Evolutionary conservation across 1,140 invertebrate genomes (phyloP).

Genomic region (Goniozus legneri): DNA sequence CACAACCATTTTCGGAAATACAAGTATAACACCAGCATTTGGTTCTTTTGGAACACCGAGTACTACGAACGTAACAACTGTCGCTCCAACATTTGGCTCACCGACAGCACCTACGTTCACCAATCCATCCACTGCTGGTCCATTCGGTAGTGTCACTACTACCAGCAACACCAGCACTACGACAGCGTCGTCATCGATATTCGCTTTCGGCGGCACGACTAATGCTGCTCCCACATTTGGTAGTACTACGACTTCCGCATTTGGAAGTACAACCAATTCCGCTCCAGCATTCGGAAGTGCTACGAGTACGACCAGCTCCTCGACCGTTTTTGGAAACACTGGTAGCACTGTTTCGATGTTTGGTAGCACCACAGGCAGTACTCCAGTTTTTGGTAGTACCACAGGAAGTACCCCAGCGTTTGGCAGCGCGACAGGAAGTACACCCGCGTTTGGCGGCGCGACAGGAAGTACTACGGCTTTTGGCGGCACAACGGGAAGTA

Average conservation of each 20-base stretch:
- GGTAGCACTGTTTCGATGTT: conserved; percentile 7
- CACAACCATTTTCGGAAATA: conserved; percentile 12
- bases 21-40: background rate
- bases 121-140: background rate
- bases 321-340: conserved; percentile 6
- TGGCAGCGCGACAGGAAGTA: background rate
- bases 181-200: background rate
- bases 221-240: conserved; percentile 9
- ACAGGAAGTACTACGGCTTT: background rate
- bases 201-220: background rate
- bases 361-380: background rate
- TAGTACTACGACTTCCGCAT: conserved; percentile 2
- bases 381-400: conserved; percentile 1
- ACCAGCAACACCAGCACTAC: background rate
- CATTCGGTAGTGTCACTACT: background rate
- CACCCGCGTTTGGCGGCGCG: conserved; percentile 1
- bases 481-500: background rate
- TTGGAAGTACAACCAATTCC: conserved; percentile 3
- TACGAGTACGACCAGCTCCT: background rate
- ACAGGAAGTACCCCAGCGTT: background rate
- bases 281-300: background rate
- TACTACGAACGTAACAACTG: background rate
- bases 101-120: conserved; percentile 1
- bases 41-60: conserved; percentile 7
- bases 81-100: conserved; percentile 3